These are phyloP conservation scores for Drosophila repleta DNA, from an alignment of 1,140 invertebrate genomes.

Conservation along the genomic window DNA sequence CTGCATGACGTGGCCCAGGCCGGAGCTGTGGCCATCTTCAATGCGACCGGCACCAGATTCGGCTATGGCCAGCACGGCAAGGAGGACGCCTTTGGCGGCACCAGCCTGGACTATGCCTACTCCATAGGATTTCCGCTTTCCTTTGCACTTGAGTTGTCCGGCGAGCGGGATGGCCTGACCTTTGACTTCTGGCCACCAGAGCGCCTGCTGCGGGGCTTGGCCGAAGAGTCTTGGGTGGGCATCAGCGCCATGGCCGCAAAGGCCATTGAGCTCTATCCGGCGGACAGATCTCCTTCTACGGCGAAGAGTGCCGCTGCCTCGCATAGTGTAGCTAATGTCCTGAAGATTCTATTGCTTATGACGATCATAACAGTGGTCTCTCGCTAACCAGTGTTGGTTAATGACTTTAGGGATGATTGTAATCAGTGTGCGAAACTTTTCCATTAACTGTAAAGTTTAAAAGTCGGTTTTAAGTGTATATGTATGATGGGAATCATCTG, in stretches of 20 bases:
- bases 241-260: slow-evolving; percentile 45
- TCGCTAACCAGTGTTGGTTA: not conserved
- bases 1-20: slow-evolving; percentile 33
- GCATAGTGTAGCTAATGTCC: not conserved
- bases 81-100: slow-evolving; percentile 44
- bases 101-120: slow-evolving; percentile 55
- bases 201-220: slow-evolving; percentile 16
- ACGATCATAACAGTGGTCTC: not conserved
- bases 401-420: not conserved
- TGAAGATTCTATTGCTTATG: slow-evolving; percentile 3
- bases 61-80: slow-evolving; percentile 8
- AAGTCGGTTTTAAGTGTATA: no score
- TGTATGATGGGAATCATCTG: no score
- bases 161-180: not conserved
- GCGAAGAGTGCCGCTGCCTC: not conserved
- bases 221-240: slow-evolving; percentile 44
- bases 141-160: slow-evolving; percentile 48
- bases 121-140: slow-evolving; percentile 41
- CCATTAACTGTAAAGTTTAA: no score
- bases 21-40: slow-evolving; percentile 14
- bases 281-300: not conserved
- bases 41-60: slow-evolving; percentile 10
- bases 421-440: not conserved
- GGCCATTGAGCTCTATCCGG: slow-evolving; percentile 42
- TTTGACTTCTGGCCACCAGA: slow-evolving; percentile 42